Evolutionary conservation across 1,140 invertebrate species (phyloP), one percentile per base, ranked within the genome.

Genomic region (Hermatobates lingyangjiaoensis): DNA sequence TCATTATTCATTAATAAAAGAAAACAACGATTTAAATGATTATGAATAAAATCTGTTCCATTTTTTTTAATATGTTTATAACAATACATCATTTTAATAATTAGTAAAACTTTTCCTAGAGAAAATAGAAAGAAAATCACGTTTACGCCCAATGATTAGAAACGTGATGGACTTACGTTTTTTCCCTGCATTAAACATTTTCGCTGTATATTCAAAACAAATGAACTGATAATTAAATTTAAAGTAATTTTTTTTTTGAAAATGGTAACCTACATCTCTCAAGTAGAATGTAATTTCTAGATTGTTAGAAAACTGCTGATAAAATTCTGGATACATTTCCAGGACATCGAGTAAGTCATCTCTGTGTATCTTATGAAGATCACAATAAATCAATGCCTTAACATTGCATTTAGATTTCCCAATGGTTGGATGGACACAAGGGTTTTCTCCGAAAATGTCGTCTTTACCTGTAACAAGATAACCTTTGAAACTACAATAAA

Each of bases 391-490:
- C 56, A 98, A 72, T n/a, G 93, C 93, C 61, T 93, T 76, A n/a
- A 98, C 92, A 64, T 94, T 91, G 67, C 87, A 96, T 58, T 88
- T 90, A 38, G 92, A 95, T 64, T 97, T 96, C 20, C 94, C 94
- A 48, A 97, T 82, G 4, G 90, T 94, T 25, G 78, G 64, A 68
- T 96, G 80, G 55, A 86, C 76, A 65, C 92, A 94, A 3, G 94
- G 90, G 71, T 97, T 97, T 66, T 98, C 94, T 5, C 94, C 94
- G 66, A 98, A 98, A 61, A 97, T 92, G 67, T 98, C 94, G 63
- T 93, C 91, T 70, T 97, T 97, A 42, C 88, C 87, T 89, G 65
- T 4, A n/a, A n/a, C n/a, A n/a, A n/a, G n/a, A n/a, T n/a, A n/a
- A n/a, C n/a, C n/a, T n/a, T n/a, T n/a, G n/a, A 66, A 62, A 45